Percentiles rank a stretch among this genome's conserved stretches.
phyloP scores from a whole-genome alignment of 1,140 invertebrate species.

The Drosophila mauritiana region DNA sequence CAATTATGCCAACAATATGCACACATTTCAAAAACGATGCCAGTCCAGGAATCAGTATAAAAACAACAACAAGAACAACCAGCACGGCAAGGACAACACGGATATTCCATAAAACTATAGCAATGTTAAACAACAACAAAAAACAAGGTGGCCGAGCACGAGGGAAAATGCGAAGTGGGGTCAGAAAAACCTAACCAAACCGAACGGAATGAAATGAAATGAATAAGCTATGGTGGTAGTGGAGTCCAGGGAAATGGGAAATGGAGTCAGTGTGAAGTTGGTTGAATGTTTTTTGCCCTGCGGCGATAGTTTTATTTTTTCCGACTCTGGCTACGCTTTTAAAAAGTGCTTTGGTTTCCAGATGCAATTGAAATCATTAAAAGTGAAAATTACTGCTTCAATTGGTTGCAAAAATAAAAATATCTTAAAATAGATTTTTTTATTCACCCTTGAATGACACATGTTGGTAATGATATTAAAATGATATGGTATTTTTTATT shows the following conservation, averaged over 20 bases:
- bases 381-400: not conserved
- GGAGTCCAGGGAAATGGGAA: slow-evolving; percentile 15
- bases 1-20: slow-evolving; percentile 80
- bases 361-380: not conserved
- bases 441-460: not conserved
- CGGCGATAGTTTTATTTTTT: slow-evolving; percentile 25
- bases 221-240: slow-evolving; percentile 42
- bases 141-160: slow-evolving; percentile 2
- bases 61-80: slow-evolving; percentile 25
- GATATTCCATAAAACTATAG: slow-evolving; percentile 73
- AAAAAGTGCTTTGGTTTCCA: not conserved
- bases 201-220: slow-evolving; percentile 43
- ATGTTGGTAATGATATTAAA: not conserved
- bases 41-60: slow-evolving; percentile 19
- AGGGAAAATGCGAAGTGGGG: slow-evolving; percentile 10
- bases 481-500: not conserved
- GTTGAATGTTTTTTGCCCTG: slow-evolving; percentile 43
- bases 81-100: slow-evolving; percentile 31
- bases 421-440: not conserved
- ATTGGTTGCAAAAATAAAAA: not conserved
- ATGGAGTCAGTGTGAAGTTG: slow-evolving; percentile 36
- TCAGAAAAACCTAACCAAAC: slow-evolving; percentile 11
- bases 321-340: not conserved
- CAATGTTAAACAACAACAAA: slow-evolving; percentile 58
- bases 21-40: slow-evolving; percentile 67